Base-by-base conservation (phyloP, 2,888 invertebrate genomes). In the Colletes collaris region DNA sequence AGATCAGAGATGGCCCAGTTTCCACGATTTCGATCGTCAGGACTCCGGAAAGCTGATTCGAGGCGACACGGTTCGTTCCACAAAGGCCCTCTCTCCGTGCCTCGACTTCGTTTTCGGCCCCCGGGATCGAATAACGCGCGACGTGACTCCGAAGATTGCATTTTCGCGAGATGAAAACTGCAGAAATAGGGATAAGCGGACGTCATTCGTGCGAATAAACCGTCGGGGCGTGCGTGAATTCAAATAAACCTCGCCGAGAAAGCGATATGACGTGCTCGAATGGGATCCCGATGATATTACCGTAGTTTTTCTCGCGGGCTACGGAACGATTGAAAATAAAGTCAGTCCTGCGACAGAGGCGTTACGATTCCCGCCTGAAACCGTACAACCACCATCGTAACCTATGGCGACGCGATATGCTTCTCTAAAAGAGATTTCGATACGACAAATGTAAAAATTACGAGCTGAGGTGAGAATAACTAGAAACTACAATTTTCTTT, bases 131-230 rank as follows among this genome's bases (percentile, higher is more conserved):
- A 86, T 86, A 86, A 82, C 79, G 84, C 53, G 73, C 79, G 82
- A 86, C 86, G 86, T 86, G 86, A 86, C 87, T 81, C 68, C 76
- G 76, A 87, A 81, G 80, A 85, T 86, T 84, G 86, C 86, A 79
- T 86, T 80, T 73, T 76, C 84, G 82, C 82, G 81, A 85, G 86
- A 86, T 86, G 86, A 85, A 80, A 86, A 85, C 81, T 85, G 79
- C 70, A 78, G 81, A 82, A 83, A 80, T 81, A 81, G 87, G 81
- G 79, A 86, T 85, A 83, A 87, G 75, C 83, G 87, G 68, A 72
- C 71, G 79, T 66, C 87, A 76, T 65, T 86, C 86, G 86, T 86
- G 86, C 87, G 87, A 82, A 77, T 78, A 81, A 86, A 84, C 72
- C 83, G 62, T 74, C 73, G 79, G 40, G 72, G 76, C 79, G 81